These are phyloP conservation scores for Eristalis pertinax DNA, from an alignment of 2,888 invertebrate species.

Conservation along the genomic window DNA sequence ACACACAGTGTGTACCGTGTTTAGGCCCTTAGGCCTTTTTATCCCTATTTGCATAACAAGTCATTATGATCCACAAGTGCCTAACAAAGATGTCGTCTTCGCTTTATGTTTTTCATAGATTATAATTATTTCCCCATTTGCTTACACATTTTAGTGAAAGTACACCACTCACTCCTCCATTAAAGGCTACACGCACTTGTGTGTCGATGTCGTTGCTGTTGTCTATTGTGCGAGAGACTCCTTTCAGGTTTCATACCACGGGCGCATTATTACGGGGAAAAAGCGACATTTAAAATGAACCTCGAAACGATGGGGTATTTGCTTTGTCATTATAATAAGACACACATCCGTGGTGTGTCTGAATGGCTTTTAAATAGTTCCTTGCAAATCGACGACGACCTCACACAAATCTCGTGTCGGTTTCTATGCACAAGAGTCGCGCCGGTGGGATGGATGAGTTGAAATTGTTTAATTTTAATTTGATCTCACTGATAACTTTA, in stretches of 20 bases:
- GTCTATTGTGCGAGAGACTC: conserved; percentile 8
- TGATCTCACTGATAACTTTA: conserved; percentile 61
- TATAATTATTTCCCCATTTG: conserved; percentile 79
- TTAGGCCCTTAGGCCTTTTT: conserved; percentile 49
- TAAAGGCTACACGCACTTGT: conserved; percentile 35
- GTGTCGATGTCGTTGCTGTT: conserved; percentile 4
- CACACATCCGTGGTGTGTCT: conserved; percentile 46
- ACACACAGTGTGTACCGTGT: not conserved
- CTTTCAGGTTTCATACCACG: not conserved
- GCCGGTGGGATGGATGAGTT: conserved; percentile 57
- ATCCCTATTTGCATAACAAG: conserved; percentile 70
- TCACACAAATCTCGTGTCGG: not conserved
- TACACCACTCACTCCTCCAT: conserved; percentile 33
- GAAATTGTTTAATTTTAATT: conserved; percentile 68
- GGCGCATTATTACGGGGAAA: conserved; percentile 52
- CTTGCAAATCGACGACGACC: conserved; percentile 20
- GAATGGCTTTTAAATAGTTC: conserved; percentile 69
- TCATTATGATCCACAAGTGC: conserved; percentile 66
- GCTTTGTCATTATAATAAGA: conserved; percentile 81
- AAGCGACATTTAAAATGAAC: conserved; percentile 61
- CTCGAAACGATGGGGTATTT: conserved; percentile 75
- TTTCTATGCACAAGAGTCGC: conserved; percentile 42
- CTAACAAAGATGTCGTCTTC: conserved; percentile 64
- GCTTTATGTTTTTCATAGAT: conserved; percentile 66
- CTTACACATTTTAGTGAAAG: conserved; percentile 72